Conservation (phyloP, 1,140 invertebrate species). For the Spodoptera litura region DNA sequence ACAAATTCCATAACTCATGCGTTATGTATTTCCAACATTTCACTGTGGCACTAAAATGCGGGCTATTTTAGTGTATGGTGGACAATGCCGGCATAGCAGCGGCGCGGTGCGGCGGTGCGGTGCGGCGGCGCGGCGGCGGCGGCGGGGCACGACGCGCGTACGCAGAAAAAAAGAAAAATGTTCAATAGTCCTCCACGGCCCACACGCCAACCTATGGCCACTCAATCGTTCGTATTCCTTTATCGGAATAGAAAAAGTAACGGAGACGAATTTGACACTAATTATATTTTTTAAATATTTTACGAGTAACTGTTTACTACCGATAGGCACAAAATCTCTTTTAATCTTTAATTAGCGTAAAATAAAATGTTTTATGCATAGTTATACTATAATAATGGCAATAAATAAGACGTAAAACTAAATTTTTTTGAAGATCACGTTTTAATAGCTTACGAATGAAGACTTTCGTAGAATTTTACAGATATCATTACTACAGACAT, state of each 20-base stretch:
- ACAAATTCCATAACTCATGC: constrained; percentile 61
- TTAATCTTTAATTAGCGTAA: constrained; percentile 13
- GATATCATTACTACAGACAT: constrained; percentile 1
- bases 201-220: constrained; percentile 84
- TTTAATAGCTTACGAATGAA: background rate
- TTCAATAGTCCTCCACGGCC: constrained; percentile 82
- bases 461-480: constrained; percentile 9
- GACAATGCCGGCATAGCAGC: constrained; percentile 60
- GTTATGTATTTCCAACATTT: constrained; percentile 72
- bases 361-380: background rate
- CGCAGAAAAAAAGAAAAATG: constrained; percentile 78
- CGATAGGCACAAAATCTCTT: background rate
- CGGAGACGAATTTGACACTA: constrained; percentile 57
- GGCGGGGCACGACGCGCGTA: constrained; percentile 60
- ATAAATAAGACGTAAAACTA: background rate
- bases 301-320: background rate
- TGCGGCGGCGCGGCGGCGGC: constrained; percentile 49
- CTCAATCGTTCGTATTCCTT: constrained; percentile 80
- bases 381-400: background rate
- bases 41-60: constrained; percentile 69
- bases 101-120: constrained; percentile 39
- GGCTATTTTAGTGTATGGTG: constrained; percentile 74
- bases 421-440: background rate
- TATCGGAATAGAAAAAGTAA: constrained; percentile 61
- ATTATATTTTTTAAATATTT: background rate